Evolutionary conservation across 2,797 vertebrate genomes (phyloP).

Genomic region (Mastacembelus armatus): DNA sequence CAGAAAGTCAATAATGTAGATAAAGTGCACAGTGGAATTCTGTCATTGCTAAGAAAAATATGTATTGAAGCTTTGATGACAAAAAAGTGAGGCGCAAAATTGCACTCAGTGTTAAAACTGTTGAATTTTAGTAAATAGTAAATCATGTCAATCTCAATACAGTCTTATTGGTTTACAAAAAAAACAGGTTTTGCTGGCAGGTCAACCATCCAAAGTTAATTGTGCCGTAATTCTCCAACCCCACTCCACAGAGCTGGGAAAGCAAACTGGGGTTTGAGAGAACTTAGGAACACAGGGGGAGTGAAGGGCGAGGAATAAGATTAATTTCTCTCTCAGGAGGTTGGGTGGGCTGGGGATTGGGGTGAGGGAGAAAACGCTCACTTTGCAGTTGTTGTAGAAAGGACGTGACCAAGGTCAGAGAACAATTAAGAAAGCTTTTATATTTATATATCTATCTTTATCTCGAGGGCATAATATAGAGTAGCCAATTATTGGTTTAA

Average conservation of each 20-base stretch:
- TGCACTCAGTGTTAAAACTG: too few relatives aligned
- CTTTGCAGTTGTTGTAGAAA: conserved; percentile 59
- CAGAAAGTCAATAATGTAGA: neutral
- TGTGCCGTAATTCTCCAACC: conserved; percentile 62
- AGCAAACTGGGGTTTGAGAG: conserved; percentile 68
- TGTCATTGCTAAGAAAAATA: conserved; percentile 11
- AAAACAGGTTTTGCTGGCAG: conserved; percentile 27
- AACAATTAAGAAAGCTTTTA: conserved; percentile 4
- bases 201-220: conserved; percentile 62
- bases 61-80: conserved; percentile 1
- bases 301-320: conserved; percentile 82
- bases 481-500: neutral
- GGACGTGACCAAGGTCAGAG: conserved; percentile 30
- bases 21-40: neutral
- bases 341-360: conserved; percentile 53
- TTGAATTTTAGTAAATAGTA: neutral
- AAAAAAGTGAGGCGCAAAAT: too few relatives aligned
- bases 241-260: conserved; percentile 53
- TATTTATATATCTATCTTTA: too few relatives aligned
- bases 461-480: neutral
- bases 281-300: conserved; percentile 77
- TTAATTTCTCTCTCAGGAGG: conserved; percentile 79
- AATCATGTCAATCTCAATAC: conserved; percentile 20
- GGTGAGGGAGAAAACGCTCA: conserved; percentile 57
- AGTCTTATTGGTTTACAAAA: conserved; percentile 28